A percentile compares a stretch with the other conserved stretches of the same genome.
Evolutionary conservation across 2,797 vertebrate genomes (phyloP).

Genomic region (Melopsittacus undulatus): DNA sequence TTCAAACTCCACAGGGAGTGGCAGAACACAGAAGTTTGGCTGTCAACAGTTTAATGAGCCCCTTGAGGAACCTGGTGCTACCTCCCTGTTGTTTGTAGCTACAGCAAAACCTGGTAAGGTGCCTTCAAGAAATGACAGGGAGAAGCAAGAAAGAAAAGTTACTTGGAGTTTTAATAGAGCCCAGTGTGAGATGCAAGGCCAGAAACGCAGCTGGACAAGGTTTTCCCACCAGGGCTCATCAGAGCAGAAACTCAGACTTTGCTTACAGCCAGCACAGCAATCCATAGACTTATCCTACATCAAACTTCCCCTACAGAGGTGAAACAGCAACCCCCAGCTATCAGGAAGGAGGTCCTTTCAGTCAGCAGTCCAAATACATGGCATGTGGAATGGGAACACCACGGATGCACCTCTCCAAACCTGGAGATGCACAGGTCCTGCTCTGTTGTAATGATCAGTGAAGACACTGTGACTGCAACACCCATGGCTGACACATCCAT

Average conservation of each 20-base stretch:
- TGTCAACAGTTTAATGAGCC: not conserved
- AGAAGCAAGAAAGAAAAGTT: not conserved
- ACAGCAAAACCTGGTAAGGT: not conserved
- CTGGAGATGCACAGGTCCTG: not conserved
- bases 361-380: rapidly evolving
- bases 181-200: not conserved
- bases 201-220: rapidly evolving
- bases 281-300: not conserved
- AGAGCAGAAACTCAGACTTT: not conserved
- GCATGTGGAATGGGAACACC: not conserved
- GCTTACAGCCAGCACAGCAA: not conserved
- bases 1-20: not conserved
- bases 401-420: not conserved
- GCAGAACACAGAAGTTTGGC: not conserved
- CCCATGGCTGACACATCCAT: rapidly evolving
- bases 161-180: not conserved
- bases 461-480: not conserved
- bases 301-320: no score
- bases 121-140: not conserved
- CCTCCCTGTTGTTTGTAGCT: not conserved
- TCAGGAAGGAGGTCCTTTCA: no score
- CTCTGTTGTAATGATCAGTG: not conserved
- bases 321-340: not conserved
- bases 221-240: not conserved
- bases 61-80: not conserved